These are phyloP conservation scores for Chaetodon trifascialis DNA, from an alignment of 2,113 vertebrate genomes.

Conservation along the genomic window DNA sequence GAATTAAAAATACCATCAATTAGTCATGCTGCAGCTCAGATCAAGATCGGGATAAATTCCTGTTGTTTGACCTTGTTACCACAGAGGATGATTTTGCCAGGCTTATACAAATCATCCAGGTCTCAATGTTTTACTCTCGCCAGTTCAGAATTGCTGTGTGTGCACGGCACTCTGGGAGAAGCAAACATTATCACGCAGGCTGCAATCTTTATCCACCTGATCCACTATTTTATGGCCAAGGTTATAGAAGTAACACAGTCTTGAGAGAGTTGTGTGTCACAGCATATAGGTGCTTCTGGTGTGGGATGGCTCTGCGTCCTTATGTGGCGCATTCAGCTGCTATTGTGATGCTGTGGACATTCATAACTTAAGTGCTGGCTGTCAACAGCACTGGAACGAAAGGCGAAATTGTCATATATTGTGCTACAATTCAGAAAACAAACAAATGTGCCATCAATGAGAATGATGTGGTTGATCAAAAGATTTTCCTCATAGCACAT, in stretches of 20 bases:
- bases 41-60: constrained; percentile 34
- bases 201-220: constrained; percentile 63
- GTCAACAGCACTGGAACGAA: neutral
- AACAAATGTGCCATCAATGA: neutral
- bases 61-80: constrained; percentile 60
- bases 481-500: constrained; percentile 25
- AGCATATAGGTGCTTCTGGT: constrained; percentile 23
- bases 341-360: constrained; percentile 18
- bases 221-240: constrained; percentile 64
- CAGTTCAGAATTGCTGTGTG: constrained; percentile 66
- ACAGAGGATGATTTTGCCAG: constrained; percentile 51
- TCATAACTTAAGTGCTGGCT: neutral
- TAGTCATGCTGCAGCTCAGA: constrained; percentile 31
- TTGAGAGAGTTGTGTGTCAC: constrained; percentile 37
- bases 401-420: neutral
- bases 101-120: constrained; percentile 52
- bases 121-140: constrained; percentile 56
- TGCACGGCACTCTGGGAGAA: constrained; percentile 50
- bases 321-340: constrained; percentile 22
- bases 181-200: constrained; percentile 59
- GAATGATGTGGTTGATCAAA: neutral
- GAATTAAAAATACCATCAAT: constrained; percentile 49
- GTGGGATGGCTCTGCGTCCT: constrained; percentile 28
- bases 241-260: constrained; percentile 55
- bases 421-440: neutral